phyloP scores from a whole-genome alignment of 2,888 invertebrate species.

The Drosophila antonietae region DNA sequence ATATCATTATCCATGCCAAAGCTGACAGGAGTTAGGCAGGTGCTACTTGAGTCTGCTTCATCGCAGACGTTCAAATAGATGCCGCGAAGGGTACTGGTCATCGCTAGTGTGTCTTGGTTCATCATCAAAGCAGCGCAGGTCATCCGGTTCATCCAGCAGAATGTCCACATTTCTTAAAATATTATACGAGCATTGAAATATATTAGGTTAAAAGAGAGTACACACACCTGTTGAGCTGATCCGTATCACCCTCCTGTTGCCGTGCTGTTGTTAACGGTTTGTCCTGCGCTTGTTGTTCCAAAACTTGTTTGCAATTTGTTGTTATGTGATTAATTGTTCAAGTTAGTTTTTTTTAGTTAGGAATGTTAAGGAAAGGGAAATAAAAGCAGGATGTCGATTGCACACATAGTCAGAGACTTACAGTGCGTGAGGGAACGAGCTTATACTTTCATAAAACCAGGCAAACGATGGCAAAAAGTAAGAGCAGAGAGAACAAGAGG shows the following conservation, averaged over 20 bases:
- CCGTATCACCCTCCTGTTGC: conserved; percentile 56
- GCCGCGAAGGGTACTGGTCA: conserved; percentile 31
- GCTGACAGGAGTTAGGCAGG: conserved; percentile 88
- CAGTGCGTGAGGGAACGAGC: conserved; percentile 13
- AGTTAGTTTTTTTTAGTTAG: conserved; percentile 28
- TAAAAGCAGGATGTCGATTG: background rate
- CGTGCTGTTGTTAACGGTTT: conserved; percentile 86
- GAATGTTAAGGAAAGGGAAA: conserved; percentile 1
- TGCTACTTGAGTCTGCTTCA: conserved; percentile 70
- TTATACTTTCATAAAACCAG: conserved; percentile 18
- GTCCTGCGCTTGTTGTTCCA: conserved; percentile 89
- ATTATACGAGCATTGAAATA: conserved; percentile 6
- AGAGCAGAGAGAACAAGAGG: background rate
- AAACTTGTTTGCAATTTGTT: conserved; percentile 85
- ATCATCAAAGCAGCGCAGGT: conserved; percentile 85
- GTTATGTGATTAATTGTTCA: conserved; percentile 30
- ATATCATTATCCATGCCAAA: conserved; percentile 87
- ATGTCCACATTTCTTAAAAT: conserved; percentile 74
- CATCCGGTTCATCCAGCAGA: conserved; percentile 83
- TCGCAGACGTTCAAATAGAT: conserved; percentile 67
- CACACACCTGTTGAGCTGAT: conserved; percentile 31
- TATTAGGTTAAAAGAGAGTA: background rate
- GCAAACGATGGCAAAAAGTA: conserved; percentile 15
- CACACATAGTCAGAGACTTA: conserved; percentile 13
- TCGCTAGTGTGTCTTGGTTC: conserved; percentile 80